Conservation (phyloP, 2,113 vertebrate species). For the Corydoras maculifer region DNA sequence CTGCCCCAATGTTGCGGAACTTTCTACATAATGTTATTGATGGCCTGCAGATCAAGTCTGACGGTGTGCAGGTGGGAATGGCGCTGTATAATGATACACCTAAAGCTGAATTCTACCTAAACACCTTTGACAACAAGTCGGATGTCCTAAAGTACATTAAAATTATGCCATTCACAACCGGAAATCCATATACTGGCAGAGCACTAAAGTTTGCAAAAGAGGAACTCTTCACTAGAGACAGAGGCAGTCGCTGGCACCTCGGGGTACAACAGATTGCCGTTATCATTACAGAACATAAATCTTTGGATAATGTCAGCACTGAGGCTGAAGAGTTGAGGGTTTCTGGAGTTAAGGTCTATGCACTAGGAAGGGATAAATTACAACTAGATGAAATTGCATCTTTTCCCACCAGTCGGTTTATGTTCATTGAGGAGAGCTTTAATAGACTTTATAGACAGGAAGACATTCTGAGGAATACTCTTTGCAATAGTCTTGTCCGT, state of each 20-base stretch:
- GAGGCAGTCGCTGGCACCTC: constrained; percentile 57
- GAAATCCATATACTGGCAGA: constrained; percentile 56
- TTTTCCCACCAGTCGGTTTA: constrained; percentile 60
- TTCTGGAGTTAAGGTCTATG: constrained; percentile 62
- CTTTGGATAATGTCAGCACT: constrained; percentile 58
- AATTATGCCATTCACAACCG: constrained; percentile 63
- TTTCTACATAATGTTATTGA: constrained; percentile 68
- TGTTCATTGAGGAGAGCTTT: constrained; percentile 61
- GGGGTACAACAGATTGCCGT: constrained; percentile 71
- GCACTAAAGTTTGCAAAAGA: constrained; percentile 60
- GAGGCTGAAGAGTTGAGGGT: constrained; percentile 59
- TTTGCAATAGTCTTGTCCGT: constrained; percentile 62
- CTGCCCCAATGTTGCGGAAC: constrained; percentile 45
- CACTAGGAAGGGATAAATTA: constrained; percentile 53
- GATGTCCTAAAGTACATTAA: constrained; percentile 67
- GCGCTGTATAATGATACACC: constrained; percentile 59
- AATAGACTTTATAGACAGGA: constrained; percentile 57
- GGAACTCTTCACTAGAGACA: constrained; percentile 52
- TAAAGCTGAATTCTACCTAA: constrained; percentile 60
- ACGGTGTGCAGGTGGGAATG: constrained; percentile 64
- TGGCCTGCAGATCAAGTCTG: constrained; percentile 51
- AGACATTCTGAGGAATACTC: constrained; percentile 55
- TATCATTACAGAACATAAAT: constrained; percentile 68
- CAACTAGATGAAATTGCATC: constrained; percentile 66
- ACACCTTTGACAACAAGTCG: constrained; percentile 56